Percentiles rank a stretch among this genome's conserved stretches.
phyloP scores from a whole-genome alignment of 2,888 invertebrate genomes.

The Xylophagus ater region DNA sequence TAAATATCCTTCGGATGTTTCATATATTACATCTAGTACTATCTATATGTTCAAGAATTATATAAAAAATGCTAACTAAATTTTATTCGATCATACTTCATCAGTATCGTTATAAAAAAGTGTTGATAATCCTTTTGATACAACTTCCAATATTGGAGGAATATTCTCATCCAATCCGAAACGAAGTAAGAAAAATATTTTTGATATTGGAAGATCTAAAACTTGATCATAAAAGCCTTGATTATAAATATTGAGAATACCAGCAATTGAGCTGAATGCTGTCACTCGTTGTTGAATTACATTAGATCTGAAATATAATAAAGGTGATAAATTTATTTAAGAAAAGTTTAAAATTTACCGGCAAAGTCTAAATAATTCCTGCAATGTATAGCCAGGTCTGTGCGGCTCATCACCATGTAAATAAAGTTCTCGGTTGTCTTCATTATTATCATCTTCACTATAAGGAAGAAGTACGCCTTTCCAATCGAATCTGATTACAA shows the following conservation, averaged over 20 bases:
- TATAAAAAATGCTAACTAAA: background rate
- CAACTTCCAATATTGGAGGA: conserved; percentile 59
- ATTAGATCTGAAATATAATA: conserved; percentile 44
- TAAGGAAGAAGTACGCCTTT: conserved; percentile 67
- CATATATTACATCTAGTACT: conserved; percentile 55
- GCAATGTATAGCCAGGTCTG: conserved; percentile 80
- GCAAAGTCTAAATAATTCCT: conserved; percentile 73
- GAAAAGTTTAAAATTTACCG: conserved; percentile 33
- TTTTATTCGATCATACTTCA: conserved; percentile 47
- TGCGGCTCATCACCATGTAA: conserved; percentile 90
- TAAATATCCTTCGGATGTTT: conserved; percentile 51
- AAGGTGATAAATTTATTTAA: background rate
- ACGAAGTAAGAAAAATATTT: conserved; percentile 67
- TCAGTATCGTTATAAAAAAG: conserved; percentile 67
- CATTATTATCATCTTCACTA: conserved; percentile 46
- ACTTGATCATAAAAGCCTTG: conserved; percentile 67
- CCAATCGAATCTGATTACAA: conserved; percentile 60
- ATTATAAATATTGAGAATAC: conserved; percentile 59
- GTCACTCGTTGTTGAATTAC: conserved; percentile 74
- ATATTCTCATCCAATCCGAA: conserved; percentile 80
- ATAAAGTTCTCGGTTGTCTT: conserved; percentile 55
- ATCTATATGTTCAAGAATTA: conserved; percentile 26
- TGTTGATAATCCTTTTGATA: conserved; percentile 62
- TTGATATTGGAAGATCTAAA: conserved; percentile 63
- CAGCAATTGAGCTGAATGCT: conserved; percentile 68